Base-by-base conservation (phyloP, 2,113 vertebrate species). In the Lophius piscatorius region DNA sequence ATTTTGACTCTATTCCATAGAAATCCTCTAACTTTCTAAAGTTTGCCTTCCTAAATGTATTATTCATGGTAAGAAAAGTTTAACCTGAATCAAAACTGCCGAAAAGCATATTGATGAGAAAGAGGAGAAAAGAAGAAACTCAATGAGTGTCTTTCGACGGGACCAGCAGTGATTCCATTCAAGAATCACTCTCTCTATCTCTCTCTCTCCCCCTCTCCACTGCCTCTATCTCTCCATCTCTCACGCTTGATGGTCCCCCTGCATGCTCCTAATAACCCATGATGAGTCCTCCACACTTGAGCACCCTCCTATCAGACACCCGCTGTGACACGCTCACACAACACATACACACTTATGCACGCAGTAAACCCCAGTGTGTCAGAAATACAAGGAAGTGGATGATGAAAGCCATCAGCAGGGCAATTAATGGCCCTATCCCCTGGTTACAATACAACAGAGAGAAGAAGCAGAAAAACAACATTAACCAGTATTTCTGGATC, bases 231-330 rank as follows among this genome's bases (percentile, higher is more conserved):
- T 51, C 76, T 74, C 59, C 46, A 62, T 76, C 71, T 68, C 80
- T 56, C 55, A 67, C 36, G 72, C 77, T 84, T 82, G 70, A 76
- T 79, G 64, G 74, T 49, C 78, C 82, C 83, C 79, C 90, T 86
- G 81, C 84, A 82, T 58, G 74, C 80, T 86, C 83, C 83, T 91
- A 90, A 91, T 91, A 91, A 87, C 79, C 82, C 85, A 90, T 89
- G 90, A 90, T 91, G 87, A 90, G 87, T 90, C 85, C 86, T 90
- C 87, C 82, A 90, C 89, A 91, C 87, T 83, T 86, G 87, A 90
- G 85, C 86, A 89, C 84, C 80, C 88, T 87, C 81, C 81, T 87
- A 91, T 90, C 89, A 91, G 89, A 87, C 81, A 76, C 88, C 87
- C 70, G 47, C 86, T 77, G 88, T 67, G 83, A 24, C 63, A 65